Evolutionary conservation across 2,113 vertebrate genomes (phyloP).

Genomic region (Semnornis frantzii): DNA sequence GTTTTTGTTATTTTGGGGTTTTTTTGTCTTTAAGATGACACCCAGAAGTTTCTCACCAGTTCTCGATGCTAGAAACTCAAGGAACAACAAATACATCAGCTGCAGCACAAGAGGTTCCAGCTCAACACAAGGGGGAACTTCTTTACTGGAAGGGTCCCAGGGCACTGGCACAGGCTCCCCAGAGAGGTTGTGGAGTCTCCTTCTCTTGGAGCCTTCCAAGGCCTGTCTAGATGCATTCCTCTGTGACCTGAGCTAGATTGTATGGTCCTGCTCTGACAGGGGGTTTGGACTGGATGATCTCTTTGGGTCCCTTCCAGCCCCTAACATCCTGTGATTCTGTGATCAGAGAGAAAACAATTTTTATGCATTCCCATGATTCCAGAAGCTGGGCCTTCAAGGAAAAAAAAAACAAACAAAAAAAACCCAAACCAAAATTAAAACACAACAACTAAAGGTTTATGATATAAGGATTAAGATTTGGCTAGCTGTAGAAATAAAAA

Average conservation of each 20-base stretch:
- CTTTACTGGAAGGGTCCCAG: too few species aligned
- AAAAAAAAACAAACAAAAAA: not conserved
- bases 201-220: too few species aligned
- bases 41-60: slow-evolving; percentile 24
- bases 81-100: slow-evolving; percentile 25
- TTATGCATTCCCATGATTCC: slow-evolving; percentile 27
- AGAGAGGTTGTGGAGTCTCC: too few species aligned
- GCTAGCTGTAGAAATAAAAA: slow-evolving; percentile 48
- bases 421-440: not conserved
- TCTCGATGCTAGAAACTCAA: not conserved
- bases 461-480: slow-evolving; percentile 41
- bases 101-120: too few species aligned
- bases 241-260: too few species aligned
- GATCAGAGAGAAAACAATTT: not conserved
- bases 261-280: too few species aligned
- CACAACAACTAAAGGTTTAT: slow-evolving; percentile 30
- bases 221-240: too few species aligned
- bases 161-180: too few species aligned
- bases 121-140: too few species aligned
- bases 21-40: not conserved
- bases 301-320: too few species aligned
- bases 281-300: too few species aligned
- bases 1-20: not conserved
- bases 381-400: slow-evolving; percentile 44
- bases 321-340: too few species aligned